Percentiles rank a stretch among this genome's conserved stretches.
Evolutionary conservation across 2,888 invertebrate genomes (phyloP).

Genomic region (Unio pictorum): DNA sequence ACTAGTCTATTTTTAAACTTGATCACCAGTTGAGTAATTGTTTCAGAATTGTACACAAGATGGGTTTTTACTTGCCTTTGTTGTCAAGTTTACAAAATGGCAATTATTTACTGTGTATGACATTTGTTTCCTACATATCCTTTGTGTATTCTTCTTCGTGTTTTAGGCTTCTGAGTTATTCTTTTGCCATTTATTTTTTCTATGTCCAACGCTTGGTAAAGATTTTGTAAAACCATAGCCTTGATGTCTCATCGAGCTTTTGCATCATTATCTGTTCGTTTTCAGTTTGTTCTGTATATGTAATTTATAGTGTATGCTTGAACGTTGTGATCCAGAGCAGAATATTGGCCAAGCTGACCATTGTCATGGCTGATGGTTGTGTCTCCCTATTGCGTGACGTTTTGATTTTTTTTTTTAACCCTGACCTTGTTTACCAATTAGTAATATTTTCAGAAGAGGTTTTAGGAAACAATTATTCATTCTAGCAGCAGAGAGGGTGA

Average conservation of each 20-base stretch:
- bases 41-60: conserved; percentile 1
- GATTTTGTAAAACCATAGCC: not conserved
- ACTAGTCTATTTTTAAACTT: not conserved
- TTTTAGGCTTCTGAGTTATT: conserved; percentile 6
- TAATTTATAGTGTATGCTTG: too few relatives aligned
- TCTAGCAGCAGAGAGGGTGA: too few relatives aligned
- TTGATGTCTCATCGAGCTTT: not conserved
- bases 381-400: too few relatives aligned
- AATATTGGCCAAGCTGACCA: too few relatives aligned
- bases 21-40: not conserved
- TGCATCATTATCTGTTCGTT: too few relatives aligned
- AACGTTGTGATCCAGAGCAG: too few relatives aligned
- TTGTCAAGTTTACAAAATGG: not conserved
- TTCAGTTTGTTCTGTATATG: too few relatives aligned
- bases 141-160: conserved; percentile 9
- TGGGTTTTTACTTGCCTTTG: not conserved
- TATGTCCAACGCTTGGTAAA: not conserved
- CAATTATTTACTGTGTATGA: not conserved
- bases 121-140: not conserved
- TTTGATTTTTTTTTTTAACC: too few relatives aligned
- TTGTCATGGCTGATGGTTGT: too few relatives aligned
- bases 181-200: not conserved
- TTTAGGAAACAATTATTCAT: too few relatives aligned
- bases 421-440: too few relatives aligned
- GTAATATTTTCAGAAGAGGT: too few relatives aligned